A percentile compares a stretch with the other conserved stretches of the same genome.
Conservation (phyloP, 2,113 vertebrate species). For the Oryzias melastigma region DNA sequence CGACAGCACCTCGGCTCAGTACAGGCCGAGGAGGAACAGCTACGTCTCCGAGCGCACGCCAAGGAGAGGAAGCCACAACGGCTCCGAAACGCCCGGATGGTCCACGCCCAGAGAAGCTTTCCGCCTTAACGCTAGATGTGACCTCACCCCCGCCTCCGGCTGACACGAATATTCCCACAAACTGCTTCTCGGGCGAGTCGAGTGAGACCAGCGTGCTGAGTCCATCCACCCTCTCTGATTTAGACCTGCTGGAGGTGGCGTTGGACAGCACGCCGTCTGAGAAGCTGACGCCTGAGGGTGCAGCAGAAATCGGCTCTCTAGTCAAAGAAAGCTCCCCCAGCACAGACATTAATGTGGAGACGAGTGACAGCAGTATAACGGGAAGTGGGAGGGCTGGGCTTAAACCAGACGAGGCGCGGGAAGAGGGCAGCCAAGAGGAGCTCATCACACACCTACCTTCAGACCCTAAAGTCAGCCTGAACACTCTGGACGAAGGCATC, state of each 20-base stretch:
- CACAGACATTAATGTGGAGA: background rate
- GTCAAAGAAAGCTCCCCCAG: conserved; percentile 5
- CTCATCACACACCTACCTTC: background rate
- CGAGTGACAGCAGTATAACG: conserved; percentile 7
- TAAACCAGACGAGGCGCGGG: conserved; percentile 14
- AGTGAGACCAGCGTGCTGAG: conserved; percentile 37
- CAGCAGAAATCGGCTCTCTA: conserved; percentile 6
- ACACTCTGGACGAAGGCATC: conserved; percentile 2
- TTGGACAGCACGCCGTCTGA: conserved; percentile 30
- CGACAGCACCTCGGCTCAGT: background rate
- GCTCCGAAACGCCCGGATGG: conserved; percentile 10
- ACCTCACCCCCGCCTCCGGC: conserved; percentile 20
- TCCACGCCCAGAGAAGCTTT: background rate
- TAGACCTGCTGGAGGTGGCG: conserved; percentile 37
- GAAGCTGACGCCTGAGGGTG: conserved; percentile 14
- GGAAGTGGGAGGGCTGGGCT: conserved; percentile 15
- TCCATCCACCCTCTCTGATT: conserved; percentile 50
- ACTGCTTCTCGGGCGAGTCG: conserved; percentile 44
- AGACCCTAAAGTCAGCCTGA: conserved; percentile 18
- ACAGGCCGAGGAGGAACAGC: conserved; percentile 11
- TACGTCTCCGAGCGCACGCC: conserved; percentile 12
- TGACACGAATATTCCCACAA: conserved; percentile 17
- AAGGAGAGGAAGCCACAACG: conserved; percentile 2
- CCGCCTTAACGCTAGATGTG: background rate
- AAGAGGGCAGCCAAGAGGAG: conserved; percentile 9